Base-by-base conservation (phyloP, 2,113 vertebrate genomes). In the Pseudorasbora parva region DNA sequence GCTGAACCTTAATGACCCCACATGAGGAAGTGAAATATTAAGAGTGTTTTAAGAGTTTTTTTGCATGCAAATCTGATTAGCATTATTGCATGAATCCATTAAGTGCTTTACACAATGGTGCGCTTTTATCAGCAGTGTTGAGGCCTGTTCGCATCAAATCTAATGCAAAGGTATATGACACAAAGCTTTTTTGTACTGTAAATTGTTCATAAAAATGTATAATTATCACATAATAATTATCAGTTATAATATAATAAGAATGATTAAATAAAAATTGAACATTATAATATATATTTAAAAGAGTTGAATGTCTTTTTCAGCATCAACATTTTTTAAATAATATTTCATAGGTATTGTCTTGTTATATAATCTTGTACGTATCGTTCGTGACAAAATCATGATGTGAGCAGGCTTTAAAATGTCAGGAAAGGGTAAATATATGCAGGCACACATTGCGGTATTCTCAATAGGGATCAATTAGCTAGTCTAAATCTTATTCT, bases 51-150 rank as follows among this genome's bases (percentile, higher is more conserved):
- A 62, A 62, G 19, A 1, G 6, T 71, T 23, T 21, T 25, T 62
- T 27, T 45, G 37, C 57, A 25, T 45, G 76, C 76, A 62, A 78
- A 78, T 78, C 12, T 9, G 56, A 78, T 78, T 78, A 78, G 76
- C 56, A 62, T 78, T 45, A 78, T 1, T 25, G n/a, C 37, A 19
- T 25, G 33, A 60, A 25, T 59, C n/a, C n/a, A 7, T 25, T 78
- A 43, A 59, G 21, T 41, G 30, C 11, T 43, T 9, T 37, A 15
- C 41, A 72, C n/a, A 72, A 72, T 72, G 11, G 41, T 72, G n/a
- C 41, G 8, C 21, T 72, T 72, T 71, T 71, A 21, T 45, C 41
- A 71, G 37, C 10, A 71, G 37, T 43, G 21, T 71, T 43, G 41
- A 68, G 64, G 8, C 64, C 33, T 19, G 14, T 30, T 64, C 30